Percentiles rank a stretch among this genome's conserved stretches.
Evolutionary conservation across 2,113 vertebrate genomes (phyloP).

Genomic region (Ictalurus furcatus): DNA sequence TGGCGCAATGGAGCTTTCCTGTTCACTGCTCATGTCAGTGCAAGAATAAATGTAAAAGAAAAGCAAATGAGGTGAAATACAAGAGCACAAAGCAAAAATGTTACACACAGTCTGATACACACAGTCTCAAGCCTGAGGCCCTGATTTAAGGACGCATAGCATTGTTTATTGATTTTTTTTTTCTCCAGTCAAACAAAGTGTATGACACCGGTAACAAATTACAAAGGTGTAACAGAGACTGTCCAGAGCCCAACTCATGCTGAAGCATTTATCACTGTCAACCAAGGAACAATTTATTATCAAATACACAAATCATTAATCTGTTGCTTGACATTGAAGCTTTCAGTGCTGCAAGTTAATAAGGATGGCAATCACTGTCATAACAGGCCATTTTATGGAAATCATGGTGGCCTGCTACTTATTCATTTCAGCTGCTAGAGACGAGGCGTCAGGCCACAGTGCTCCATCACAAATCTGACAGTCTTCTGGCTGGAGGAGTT

Average conservation of each 20-base stretch:
- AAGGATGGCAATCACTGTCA: conserved; percentile 50
- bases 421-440: conserved; percentile 26
- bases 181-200: conserved; percentile 42
- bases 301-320: conserved; percentile 54
- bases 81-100: conserved; percentile 2
- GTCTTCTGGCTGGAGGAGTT: conserved; percentile 31
- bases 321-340: conserved; percentile 43
- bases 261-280: conserved; percentile 54
- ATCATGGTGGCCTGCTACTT: conserved; percentile 30
- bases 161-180: conserved; percentile 46
- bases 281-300: conserved; percentile 47
- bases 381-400: conserved; percentile 47
- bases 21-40: conserved; percentile 15
- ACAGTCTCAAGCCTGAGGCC: conserved; percentile 17
- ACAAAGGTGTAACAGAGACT: conserved; percentile 47
- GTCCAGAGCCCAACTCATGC: conserved; percentile 27
- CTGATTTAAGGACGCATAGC: conserved; percentile 39
- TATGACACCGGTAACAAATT: conserved; percentile 45
- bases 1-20: background rate
- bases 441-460: conserved; percentile 3
- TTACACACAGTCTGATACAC: conserved; percentile 6
- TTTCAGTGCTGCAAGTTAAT: conserved; percentile 47
- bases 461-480: conserved; percentile 34
- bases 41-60: conserved; percentile 15
- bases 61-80: conserved; percentile 37